Evolutionary conservation across 2,888 invertebrate genomes (phyloP).

Genomic region (Hypena proboscidalis): DNA sequence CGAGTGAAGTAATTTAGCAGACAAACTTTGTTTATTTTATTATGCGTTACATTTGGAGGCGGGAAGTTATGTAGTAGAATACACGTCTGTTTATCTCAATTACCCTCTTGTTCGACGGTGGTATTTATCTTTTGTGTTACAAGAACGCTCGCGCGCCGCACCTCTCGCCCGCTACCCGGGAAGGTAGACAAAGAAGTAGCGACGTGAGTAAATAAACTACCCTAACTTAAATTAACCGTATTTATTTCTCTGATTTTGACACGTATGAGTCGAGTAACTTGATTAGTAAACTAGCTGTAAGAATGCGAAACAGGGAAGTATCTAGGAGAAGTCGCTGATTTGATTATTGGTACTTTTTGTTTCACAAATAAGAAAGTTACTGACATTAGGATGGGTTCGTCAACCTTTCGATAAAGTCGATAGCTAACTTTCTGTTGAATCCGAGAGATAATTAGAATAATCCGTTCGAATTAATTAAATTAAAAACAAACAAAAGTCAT

Average conservation of each 20-base stretch:
- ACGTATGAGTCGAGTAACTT: constrained; percentile 62
- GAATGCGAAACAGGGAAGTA: constrained; percentile 47
- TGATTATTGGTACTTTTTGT: constrained; percentile 51
- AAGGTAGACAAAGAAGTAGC: constrained; percentile 74
- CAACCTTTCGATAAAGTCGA: constrained; percentile 56
- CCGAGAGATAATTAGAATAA: constrained; percentile 71
- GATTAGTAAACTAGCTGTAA: constrained; percentile 54
- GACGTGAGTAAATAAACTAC: constrained; percentile 71
- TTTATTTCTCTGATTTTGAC: constrained; percentile 71
- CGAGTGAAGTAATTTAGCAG: constrained; percentile 48
- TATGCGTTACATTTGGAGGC: constrained; percentile 65
- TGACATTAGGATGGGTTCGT: constrained; percentile 51
- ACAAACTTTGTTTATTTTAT: constrained; percentile 71
- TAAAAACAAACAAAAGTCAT: constrained; percentile 78
- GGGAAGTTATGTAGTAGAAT: constrained; percentile 71
- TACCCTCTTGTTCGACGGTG: constrained; percentile 72
- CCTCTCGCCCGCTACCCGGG: constrained; percentile 49
- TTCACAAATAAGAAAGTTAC: constrained; percentile 50
- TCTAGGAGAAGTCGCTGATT: constrained; percentile 47
- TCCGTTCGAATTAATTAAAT: constrained; percentile 78
- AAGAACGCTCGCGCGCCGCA: constrained; percentile 50
- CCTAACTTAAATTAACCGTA: constrained; percentile 69
- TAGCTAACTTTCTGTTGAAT: constrained; percentile 67
- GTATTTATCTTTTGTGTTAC: constrained; percentile 80
- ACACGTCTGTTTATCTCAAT: constrained; percentile 80